Evolutionary conservation across 2,888 invertebrate genomes (phyloP).

Genomic region (Alloplasta piceator): DNA sequence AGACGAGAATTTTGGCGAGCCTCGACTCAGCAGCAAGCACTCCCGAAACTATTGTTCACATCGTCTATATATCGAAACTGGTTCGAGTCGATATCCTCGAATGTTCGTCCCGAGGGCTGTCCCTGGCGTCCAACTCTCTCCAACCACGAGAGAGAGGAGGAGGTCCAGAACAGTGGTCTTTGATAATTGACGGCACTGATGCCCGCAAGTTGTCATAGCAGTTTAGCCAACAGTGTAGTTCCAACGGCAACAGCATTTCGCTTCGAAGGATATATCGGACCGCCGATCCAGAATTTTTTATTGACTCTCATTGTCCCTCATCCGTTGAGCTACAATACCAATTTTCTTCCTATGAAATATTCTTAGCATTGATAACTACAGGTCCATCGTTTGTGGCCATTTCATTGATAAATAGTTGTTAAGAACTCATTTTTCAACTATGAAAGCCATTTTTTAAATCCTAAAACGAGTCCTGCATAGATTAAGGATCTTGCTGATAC

Average conservation of each 20-base stretch:
- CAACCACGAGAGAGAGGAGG: conserved; percentile 13
- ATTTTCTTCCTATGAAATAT: too few species aligned
- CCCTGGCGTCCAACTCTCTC: conserved; percentile 19
- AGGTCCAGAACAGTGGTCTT: conserved; percentile 24
- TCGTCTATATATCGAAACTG: conserved; percentile 53
- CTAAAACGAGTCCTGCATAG: too few species aligned
- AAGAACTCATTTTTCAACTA: too few species aligned
- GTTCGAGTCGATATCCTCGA: conserved; percentile 49
- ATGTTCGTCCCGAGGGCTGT: conserved; percentile 42
- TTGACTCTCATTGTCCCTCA: too few species aligned
- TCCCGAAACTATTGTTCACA: conserved; percentile 60
- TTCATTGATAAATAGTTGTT: too few species aligned
- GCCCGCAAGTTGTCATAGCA: conserved; percentile 24
- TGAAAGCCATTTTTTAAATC: too few species aligned
- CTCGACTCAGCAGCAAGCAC: conserved; percentile 45
- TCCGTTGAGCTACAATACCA: too few species aligned
- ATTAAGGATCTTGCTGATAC: too few species aligned
- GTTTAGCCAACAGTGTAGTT: conserved; percentile 9
- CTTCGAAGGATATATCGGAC: conserved; percentile 10
- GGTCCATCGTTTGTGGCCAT: too few species aligned
- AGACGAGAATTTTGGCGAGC: conserved; percentile 16
- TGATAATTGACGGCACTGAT: conserved; percentile 38
- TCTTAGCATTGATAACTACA: too few species aligned
- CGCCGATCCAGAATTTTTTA: background rate
- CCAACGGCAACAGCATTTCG: background rate